Conservation (phyloP, 2,888 invertebrate genomes). For the Ornithoptera alexandrae region DNA sequence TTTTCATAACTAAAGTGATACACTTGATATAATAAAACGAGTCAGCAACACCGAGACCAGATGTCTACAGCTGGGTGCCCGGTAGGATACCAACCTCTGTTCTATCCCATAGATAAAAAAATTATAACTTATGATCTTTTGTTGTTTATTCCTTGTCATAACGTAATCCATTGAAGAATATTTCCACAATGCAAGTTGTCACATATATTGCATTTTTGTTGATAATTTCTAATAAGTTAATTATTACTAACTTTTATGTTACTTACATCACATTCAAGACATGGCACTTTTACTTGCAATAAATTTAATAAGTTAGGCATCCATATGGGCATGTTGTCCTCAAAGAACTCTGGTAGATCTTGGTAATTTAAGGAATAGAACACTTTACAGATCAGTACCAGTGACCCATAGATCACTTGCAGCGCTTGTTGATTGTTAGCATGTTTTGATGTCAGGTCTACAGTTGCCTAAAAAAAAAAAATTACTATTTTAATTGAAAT, state of each 20-base stretch:
- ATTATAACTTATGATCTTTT: too few species aligned
- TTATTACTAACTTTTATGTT: not conserved
- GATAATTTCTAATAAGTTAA: too few species aligned
- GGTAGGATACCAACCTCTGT: too few species aligned
- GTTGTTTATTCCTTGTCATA: too few species aligned
- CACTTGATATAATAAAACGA: too few species aligned
- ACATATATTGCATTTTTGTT: too few species aligned
- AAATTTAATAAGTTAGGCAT: slow-evolving; percentile 94
- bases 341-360: slow-evolving; percentile 99
- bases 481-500: not conserved
- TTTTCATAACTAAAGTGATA: too few species aligned
- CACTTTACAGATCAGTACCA: slow-evolving; percentile 94
- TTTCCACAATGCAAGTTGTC: too few species aligned
- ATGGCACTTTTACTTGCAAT: slow-evolving; percentile 87
- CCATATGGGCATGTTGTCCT: slow-evolving; percentile 98
- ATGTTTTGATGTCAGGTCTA: slow-evolving; percentile 89
- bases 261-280: slow-evolving; percentile 82
- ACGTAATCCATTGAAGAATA: too few species aligned
- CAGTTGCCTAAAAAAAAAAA: slow-evolving; percentile 83
- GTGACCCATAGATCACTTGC: slow-evolving; percentile 92
- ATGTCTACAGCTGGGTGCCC: too few species aligned
- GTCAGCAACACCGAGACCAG: too few species aligned
- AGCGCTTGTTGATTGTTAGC: slow-evolving; percentile 89
- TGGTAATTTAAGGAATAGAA: slow-evolving; percentile 98
- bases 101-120: too few species aligned